phyloP scores from a whole-genome alignment of 2,888 invertebrate genomes.

The Seladonia tumulorum region DNA sequence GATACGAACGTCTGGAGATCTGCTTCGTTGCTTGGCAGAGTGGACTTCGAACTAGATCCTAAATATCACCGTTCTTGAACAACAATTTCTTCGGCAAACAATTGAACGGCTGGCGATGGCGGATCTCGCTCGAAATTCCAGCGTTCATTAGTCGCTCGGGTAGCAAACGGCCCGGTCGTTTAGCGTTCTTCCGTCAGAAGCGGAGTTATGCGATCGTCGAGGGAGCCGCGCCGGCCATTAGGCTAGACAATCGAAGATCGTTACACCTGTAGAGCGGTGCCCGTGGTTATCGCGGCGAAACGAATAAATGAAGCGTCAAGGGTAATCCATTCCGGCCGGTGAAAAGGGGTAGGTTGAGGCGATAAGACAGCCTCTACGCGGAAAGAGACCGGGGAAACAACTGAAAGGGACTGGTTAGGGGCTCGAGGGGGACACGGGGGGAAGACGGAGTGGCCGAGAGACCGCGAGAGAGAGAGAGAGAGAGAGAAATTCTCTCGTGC shows the following conservation, averaged over 20 bases:
- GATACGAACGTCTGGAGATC: too few relatives aligned
- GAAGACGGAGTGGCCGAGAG: constrained; percentile 47
- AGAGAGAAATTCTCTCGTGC: constrained; percentile 11
- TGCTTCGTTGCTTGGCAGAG: too few relatives aligned
- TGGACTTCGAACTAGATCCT: too few relatives aligned
- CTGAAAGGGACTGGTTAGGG: constrained; percentile 13
- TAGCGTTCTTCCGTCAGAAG: constrained; percentile 21
- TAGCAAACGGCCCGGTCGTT: constrained; percentile 25
- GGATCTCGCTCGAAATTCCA: background rate
- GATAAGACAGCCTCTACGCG: constrained; percentile 22
- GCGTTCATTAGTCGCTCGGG: constrained; percentile 20
- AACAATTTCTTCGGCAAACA: background rate
- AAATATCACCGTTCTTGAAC: background rate
- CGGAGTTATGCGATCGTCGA: constrained; percentile 28
- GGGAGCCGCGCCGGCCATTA: constrained; percentile 33
- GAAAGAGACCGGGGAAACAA: constrained; percentile 19
- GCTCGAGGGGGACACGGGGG: background rate
- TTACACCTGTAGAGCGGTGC: constrained; percentile 50
- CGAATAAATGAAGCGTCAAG: constrained; percentile 56
- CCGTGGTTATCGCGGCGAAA: constrained; percentile 43
- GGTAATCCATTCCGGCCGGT: constrained; percentile 57
- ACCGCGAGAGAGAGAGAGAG: background rate
- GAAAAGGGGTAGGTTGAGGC: constrained; percentile 29
- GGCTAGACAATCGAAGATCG: constrained; percentile 47
- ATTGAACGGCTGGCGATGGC: constrained; percentile 16